Base-by-base conservation (phyloP, 2,888 invertebrate species). In the Acrobeloides nanus region DNA sequence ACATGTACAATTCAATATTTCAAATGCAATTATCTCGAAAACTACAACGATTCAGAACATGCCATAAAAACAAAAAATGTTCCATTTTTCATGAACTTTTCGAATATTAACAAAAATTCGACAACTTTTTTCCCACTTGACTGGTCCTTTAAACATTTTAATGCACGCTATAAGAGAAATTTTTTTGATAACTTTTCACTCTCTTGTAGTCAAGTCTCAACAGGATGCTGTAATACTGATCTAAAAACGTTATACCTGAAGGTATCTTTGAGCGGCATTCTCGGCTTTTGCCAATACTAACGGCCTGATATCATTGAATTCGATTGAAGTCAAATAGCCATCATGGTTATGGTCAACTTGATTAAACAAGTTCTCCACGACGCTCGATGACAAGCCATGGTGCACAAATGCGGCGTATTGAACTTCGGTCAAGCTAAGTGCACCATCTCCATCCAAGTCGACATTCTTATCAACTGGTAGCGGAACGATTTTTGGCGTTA, bases 351-450 rank as follows among this genome's bases (percentile, higher is more conserved):
- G 23, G 52, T 47, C 48, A 21, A 66, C 66, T 56, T 65, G 55
- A 26, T 64, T 60, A 53, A 71, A 68, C 42, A 66, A 53, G 24
- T 58, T 59, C 46, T 68, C 59, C n/a, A 70, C 63, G 21, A 70
- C 70, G n/a, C 59, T 58, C n/a, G 62, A 64, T 1, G 63, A 60
- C n/a, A 68, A 56, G n/a, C 67, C 66, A 43, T 68, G 65, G 43
- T 68, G 66, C 18, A 66, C 62, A 34, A 70, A 71, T 15, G 67
- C 70, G 17, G 70, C 70, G 49, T 71, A 71, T 29, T 67, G 61
- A 5, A 68, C 66, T 48, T 70, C 70, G 21, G 57, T 50, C 31
- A 70, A 53, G 32, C 61, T 64, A 20, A 70, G 48, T 17, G 56
- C 61, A 6, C 68, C 67, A 49, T 70, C 68, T 33, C 59, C 61